Percentiles rank a stretch among this genome's conserved stretches.
These are phyloP conservation scores for Eptatretus atami DNA, from an alignment of 2,797 vertebrate species.

Conservation along the genomic window DNA sequence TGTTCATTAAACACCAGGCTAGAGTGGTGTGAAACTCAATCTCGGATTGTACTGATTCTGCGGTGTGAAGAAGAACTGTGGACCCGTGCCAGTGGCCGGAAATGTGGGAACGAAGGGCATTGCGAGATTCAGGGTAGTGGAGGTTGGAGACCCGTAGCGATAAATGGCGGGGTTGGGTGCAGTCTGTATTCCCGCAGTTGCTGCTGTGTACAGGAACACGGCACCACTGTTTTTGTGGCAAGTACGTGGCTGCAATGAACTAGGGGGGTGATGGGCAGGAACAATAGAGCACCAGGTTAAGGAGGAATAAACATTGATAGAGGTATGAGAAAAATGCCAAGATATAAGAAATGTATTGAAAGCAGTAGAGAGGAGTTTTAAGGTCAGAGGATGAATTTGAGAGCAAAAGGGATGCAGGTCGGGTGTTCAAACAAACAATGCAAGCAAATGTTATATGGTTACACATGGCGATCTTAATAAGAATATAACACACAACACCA, in stretches of 20 bases:
- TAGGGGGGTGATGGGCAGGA: background rate
- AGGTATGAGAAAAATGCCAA: background rate
- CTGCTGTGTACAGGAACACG: background rate
- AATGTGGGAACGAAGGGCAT: no score
- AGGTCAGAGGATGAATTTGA: no score
- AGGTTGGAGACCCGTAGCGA: background rate
- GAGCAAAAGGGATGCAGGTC: no score
- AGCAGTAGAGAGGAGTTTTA: no score
- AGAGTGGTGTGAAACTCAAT: background rate
- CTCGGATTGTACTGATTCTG: background rate
- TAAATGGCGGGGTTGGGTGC: background rate
- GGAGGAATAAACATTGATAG: background rate
- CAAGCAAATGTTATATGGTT: no score
- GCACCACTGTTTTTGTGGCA: conserved; percentile 4
- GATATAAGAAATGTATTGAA: background rate
- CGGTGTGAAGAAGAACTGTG: conserved; percentile 2
- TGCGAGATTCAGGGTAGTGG: no score
- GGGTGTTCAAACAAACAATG: no score
- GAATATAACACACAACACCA: no score
- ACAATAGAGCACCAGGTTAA: background rate
- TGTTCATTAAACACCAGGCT: no score
- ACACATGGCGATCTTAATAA: no score
- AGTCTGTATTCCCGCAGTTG: background rate
- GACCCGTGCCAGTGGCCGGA: background rate
- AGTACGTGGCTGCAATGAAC: conserved; percentile 5